phyloP scores from a whole-genome alignment of 2,797 vertebrate species.

The Graptemys geographica region DNA sequence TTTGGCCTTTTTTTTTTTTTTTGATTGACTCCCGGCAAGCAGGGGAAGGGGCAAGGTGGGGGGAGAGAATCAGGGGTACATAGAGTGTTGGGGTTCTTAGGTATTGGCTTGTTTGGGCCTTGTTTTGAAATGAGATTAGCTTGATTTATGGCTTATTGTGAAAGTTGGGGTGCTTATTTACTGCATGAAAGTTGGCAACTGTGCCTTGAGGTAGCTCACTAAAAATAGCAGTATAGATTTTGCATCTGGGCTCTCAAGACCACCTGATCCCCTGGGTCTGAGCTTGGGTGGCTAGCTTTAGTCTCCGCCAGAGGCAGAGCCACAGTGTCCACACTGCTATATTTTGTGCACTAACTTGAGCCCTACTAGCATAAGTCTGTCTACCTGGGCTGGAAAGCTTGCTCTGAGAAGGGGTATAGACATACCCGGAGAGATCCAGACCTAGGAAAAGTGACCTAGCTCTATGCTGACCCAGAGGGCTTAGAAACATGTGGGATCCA shows the following conservation, averaged over 20 bases:
- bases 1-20: no score
- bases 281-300: neutral
- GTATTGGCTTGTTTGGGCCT: no score
- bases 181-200: no score
- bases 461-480: neutral
- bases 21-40: no score
- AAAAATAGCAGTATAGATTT: neutral
- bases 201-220: neutral
- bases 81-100: no score
- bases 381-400: neutral
- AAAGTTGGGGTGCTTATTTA: no score
- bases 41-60: no score
- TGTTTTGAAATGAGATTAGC: no score
- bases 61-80: no score
- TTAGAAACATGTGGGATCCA: neutral
- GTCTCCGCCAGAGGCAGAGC: neutral
- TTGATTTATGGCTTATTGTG: no score
- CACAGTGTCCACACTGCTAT: neutral
- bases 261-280: neutral
- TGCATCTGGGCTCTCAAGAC: neutral
- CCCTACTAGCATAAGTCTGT: neutral
- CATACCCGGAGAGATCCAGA: neutral
- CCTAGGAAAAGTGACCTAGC: neutral
- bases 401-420: no score
- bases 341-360: neutral